Base-by-base conservation (phyloP, 2,888 invertebrate species). In the Lycaena phlaeas region DNA sequence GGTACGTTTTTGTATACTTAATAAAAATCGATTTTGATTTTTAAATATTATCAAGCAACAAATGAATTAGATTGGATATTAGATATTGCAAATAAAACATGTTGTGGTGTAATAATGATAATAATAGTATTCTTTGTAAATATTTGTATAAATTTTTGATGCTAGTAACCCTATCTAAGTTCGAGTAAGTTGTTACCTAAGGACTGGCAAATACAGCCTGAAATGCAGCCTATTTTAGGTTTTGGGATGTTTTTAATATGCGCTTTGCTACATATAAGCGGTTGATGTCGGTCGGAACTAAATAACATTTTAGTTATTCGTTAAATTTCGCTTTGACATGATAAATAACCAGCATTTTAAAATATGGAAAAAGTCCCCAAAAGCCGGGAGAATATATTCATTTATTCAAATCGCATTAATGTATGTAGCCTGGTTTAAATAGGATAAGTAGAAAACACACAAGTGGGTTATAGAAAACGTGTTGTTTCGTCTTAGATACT, bases 111-210 rank as follows among this genome's bases (percentile, higher is more conserved):
- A n/a, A n/a, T n/a, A n/a, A n/a, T n/a, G n/a, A n/a, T n/a, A n/a
- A n/a, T n/a, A n/a, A n/a, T n/a, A n/a, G n/a, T n/a, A n/a, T n/a
- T n/a, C n/a, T n/a, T n/a, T n/a, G n/a, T n/a, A n/a, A n/a, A n/a
- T n/a, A n/a, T n/a, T n/a, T n/a, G n/a, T n/a, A n/a, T n/a, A n/a
- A n/a, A n/a, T n/a, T n/a, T n/a, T n/a, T n/a, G n/a, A n/a, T n/a
- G n/a, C n/a, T 9, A 14, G 5, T 15, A 38, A 38, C 27, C 37
- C 12, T 27, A 40, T 12, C 38, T 34, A 45, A 45, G 43, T 43
- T 45, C 26, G 42, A 40, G 42, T 47, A 52, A 51, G 51, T 50
- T 52, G 48, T 45, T 48, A 50, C 50, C 50, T 50, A 52, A 52
- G 48, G 52, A 51, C 52, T 45, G 51, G 43, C 48, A 42, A 50